These are phyloP conservation scores for Alosa alosa DNA, from an alignment of 2,113 vertebrate genomes.

Conservation along the genomic window DNA sequence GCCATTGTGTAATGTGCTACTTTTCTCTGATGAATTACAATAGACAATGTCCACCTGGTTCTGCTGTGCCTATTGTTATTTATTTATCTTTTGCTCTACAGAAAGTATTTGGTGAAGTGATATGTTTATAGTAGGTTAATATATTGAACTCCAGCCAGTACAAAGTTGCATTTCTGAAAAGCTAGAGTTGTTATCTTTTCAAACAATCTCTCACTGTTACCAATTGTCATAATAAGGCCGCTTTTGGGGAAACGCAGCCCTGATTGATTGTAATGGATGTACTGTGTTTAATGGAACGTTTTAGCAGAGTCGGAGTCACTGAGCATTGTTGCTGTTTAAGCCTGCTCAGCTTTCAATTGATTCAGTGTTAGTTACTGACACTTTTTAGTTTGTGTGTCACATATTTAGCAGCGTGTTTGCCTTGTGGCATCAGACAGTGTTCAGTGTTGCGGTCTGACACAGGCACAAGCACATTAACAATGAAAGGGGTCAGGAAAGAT, in stretches of 20 bases:
- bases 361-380: background rate
- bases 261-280: too few relatives aligned
- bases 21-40: background rate
- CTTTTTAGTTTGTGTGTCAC: background rate
- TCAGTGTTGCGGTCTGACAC: background rate
- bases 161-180: background rate
- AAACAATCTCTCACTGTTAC: background rate
- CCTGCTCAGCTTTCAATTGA: background rate
- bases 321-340: background rate
- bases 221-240: too few relatives aligned
- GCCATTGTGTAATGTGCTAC: background rate
- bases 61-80: background rate
- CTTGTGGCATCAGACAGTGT: background rate
- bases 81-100: background rate
- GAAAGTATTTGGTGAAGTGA: background rate
- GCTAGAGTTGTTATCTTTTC: background rate
- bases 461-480: background rate
- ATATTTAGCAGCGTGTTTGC: background rate
- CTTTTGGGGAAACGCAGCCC: too few relatives aligned
- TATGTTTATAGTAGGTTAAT: background rate
- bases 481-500: conserved; percentile 4
- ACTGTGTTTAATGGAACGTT: background rate
- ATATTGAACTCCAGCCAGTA: background rate
- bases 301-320: background rate
- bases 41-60: background rate